These are phyloP conservation scores for Florisuga fusca DNA, from an alignment of 2,797 vertebrate genomes.

Conservation along the genomic window DNA sequence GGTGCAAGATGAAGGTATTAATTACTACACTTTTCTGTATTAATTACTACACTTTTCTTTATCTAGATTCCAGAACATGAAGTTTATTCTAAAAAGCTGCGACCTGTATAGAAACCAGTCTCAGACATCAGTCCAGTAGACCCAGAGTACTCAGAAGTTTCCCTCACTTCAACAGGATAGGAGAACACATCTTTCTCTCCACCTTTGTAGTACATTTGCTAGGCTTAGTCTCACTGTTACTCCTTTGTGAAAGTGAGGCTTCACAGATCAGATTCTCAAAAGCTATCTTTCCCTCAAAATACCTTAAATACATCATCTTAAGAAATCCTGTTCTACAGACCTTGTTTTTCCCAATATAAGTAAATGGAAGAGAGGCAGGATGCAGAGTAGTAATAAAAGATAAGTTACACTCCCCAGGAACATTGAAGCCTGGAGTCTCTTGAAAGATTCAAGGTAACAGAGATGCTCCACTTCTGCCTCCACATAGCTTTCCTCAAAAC, in stretches of 20 bases:
- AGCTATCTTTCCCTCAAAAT: background rate
- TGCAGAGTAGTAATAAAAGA: background rate
- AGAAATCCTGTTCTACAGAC: background rate
- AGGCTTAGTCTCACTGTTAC: background rate
- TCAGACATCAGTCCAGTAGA: background rate
- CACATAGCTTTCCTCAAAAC: background rate
- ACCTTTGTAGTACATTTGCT: background rate
- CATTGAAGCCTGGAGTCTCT: background rate
- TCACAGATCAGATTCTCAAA: background rate
- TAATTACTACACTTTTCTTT: background rate
- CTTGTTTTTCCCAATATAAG: background rate
- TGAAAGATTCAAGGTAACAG: background rate
- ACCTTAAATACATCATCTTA: background rate
- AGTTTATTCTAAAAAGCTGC: background rate
- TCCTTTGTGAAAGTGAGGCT: background rate
- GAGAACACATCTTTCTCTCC: background rate
- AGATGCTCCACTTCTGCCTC: background rate
- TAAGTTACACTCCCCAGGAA: background rate
- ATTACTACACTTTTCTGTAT: no score
- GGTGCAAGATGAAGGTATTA: background rate
- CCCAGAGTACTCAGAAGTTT: background rate
- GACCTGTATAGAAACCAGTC: background rate
- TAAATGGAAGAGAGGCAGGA: background rate
- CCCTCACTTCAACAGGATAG: background rate
- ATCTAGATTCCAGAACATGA: background rate